These are phyloP conservation scores for Stichodactyla mertensii DNA, from an alignment of 64 coral and sea anemone genomes.

Conservation along the genomic window DNA sequence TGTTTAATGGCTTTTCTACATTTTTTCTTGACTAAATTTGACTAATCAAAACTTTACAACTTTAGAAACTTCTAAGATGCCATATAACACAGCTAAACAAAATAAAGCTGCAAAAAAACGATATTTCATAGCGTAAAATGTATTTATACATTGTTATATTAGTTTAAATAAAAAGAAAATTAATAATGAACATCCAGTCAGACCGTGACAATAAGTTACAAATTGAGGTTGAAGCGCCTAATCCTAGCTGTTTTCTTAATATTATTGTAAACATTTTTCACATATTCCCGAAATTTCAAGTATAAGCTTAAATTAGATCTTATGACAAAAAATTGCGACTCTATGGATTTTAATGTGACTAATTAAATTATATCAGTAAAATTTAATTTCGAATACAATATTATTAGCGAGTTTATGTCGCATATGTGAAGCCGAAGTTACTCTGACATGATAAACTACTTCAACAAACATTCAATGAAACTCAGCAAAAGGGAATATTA, in stretches of 20 bases:
- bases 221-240: not conserved
- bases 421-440: not conserved
- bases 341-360: not conserved
- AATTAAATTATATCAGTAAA: not conserved
- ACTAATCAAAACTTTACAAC: too few relatives aligned
- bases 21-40: too few relatives aligned
- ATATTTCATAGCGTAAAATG: too few relatives aligned
- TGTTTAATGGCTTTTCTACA: too few relatives aligned
- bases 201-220: not conserved
- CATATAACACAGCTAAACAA: too few relatives aligned
- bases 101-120: too few relatives aligned
- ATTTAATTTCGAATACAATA: not conserved
- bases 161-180: too few relatives aligned
- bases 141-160: too few relatives aligned
- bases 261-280: not conserved
- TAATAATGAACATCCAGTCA: not conserved
- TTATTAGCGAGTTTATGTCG: not conserved
- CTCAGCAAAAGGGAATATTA: not conserved
- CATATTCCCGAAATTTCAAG: not conserved
- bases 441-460: not conserved
- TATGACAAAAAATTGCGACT: not conserved
- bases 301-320: not conserved
- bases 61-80: too few relatives aligned
- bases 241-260: not conserved
- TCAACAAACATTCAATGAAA: not conserved